Percentiles rank a stretch among this genome's conserved stretches.
Evolutionary conservation across 37 sponge, comb jelly and placozoan species (phyloP).

Genomic region (Haliclona indistincta): DNA sequence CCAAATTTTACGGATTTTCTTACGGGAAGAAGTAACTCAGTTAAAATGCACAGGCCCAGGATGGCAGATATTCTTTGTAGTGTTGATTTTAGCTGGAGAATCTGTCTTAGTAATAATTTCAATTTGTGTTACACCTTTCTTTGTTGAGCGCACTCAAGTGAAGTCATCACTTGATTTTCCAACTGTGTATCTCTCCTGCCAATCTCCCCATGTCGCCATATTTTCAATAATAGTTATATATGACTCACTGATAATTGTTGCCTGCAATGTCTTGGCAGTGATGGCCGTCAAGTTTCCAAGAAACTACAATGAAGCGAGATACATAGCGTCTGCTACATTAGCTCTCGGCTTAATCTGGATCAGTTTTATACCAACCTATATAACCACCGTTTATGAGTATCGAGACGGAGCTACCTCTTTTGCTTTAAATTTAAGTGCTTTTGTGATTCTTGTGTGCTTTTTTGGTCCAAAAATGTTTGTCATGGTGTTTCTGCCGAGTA

Average conservation of each 20-base stretch:
- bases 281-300: constrained; percentile 42
- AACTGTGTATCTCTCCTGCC: too few relatives aligned
- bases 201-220: too few relatives aligned
- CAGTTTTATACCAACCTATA: constrained; percentile 30
- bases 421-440: constrained; percentile 30
- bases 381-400: constrained; percentile 41
- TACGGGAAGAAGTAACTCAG: neutral
- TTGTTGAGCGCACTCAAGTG: too few relatives aligned
- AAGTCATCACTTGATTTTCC: too few relatives aligned
- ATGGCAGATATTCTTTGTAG: constrained; percentile 52
- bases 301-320: constrained; percentile 57
- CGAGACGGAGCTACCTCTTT: constrained; percentile 16
- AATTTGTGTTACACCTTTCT: too few relatives aligned
- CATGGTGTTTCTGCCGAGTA: constrained; percentile 4
- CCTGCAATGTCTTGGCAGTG: constrained; percentile 33
- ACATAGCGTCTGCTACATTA: constrained; percentile 44
- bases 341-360: constrained; percentile 55
- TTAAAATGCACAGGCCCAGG: constrained; percentile 10
- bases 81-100: constrained; percentile 34
- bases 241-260: constrained; percentile 27
- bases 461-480: constrained; percentile 42
- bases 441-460: constrained; percentile 24
- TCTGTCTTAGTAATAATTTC: constrained; percentile 37
- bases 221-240: too few relatives aligned
- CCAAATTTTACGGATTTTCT: constrained; percentile 78